Evolutionary conservation across 2,888 invertebrate species (phyloP).

Genomic region (Punctoribates punctum): DNA sequence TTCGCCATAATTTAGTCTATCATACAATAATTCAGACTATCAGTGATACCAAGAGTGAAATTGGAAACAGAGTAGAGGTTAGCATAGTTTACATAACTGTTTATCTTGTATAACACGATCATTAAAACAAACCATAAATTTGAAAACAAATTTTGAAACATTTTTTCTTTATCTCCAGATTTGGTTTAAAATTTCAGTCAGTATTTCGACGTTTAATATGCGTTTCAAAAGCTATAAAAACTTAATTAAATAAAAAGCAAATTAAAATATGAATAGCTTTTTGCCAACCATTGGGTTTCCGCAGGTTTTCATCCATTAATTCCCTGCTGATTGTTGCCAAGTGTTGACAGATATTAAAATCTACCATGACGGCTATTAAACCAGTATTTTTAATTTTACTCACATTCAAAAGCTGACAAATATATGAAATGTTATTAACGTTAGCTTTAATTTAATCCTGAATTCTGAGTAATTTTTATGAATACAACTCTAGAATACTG

Average conservation of each 20-base stretch:
- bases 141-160: too few relatives aligned
- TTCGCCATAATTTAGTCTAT: too few relatives aligned
- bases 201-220: too few relatives aligned
- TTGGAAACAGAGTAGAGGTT: not conserved
- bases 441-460: too few relatives aligned
- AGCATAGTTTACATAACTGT: not conserved
- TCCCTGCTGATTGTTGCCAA: constrained; percentile 7
- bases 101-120: not conserved
- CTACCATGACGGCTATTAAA: not conserved
- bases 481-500: too few relatives aligned
- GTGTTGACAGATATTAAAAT: constrained; percentile 4
- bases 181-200: too few relatives aligned
- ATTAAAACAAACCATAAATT: not conserved
- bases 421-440: too few relatives aligned
- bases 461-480: too few relatives aligned
- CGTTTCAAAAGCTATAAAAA: not conserved
- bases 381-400: too few relatives aligned
- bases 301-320: not conserved
- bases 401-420: too few relatives aligned
- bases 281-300: not conserved
- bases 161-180: too few relatives aligned
- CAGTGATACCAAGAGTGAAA: not conserved
- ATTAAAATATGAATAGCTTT: not conserved
- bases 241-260: not conserved
- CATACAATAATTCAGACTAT: too few relatives aligned